These are phyloP conservation scores for Gibbula magus DNA, from an alignment of 2,888 invertebrate species.

Conservation along the genomic window DNA sequence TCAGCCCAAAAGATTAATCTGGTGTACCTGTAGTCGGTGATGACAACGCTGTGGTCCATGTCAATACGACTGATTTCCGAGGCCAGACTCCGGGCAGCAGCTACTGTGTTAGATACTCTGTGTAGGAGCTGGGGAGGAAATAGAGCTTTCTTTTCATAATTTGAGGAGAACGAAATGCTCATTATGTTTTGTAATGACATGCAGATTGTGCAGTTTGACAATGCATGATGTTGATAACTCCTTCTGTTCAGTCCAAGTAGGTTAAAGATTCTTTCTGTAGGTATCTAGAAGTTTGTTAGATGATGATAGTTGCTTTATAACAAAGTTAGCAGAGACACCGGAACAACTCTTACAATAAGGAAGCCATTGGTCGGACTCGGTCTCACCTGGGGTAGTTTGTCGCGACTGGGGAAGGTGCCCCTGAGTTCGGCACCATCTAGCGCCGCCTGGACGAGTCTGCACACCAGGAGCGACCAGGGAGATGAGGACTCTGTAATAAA, in stretches of 20 bases:
- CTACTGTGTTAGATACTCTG: slow-evolving; percentile 20
- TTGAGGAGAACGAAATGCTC: too few species aligned
- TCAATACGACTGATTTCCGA: slow-evolving; percentile 20
- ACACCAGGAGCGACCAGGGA: not conserved
- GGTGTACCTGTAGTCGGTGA: slow-evolving; percentile 22
- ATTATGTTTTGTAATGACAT: too few species aligned
- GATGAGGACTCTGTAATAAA: not conserved
- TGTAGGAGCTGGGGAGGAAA: slow-evolving; percentile 25
- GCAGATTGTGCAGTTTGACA: too few species aligned
- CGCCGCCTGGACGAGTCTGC: not conserved
- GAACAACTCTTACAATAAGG: too few species aligned
- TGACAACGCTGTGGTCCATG: slow-evolving; percentile 8
- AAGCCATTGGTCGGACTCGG: too few species aligned
- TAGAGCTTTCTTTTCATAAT: too few species aligned
- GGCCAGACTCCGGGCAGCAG: slow-evolving; percentile 4
- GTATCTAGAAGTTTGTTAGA: too few species aligned
- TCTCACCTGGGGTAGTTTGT: not conserved
- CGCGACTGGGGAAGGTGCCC: not conserved
- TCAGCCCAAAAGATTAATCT: not conserved
- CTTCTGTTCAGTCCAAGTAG: too few species aligned
- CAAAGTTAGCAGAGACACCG: too few species aligned
- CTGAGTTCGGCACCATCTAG: not conserved
- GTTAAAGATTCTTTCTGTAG: too few species aligned
- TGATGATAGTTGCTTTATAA: too few species aligned
- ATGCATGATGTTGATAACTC: too few species aligned